Base-by-base conservation (phyloP, 2,113 vertebrate species). In the Oryzias melastigma region DNA sequence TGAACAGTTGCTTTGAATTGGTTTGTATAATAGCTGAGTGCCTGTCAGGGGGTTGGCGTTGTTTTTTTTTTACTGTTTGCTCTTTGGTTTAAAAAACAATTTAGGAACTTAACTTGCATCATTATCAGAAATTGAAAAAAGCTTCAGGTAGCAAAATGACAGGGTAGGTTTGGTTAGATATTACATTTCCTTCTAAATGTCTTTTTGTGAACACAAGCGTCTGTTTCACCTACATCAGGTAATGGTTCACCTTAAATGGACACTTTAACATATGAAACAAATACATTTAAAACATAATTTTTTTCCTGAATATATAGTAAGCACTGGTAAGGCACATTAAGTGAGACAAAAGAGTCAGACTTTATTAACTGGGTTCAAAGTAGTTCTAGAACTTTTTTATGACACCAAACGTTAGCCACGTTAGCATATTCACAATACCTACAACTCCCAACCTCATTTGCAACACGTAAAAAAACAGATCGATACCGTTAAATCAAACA, bases 31-130 rank as follows among this genome's bases (percentile, higher is more conserved):
- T 51, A 15, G 47, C n/a, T 40, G 47, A 25, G 74, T 75, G 73
- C 67, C 58, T 54, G 71, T 48, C 42, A 27, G 22, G 67, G 75
- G 80, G 48, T 73, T 83, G 82, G 81, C 65, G 59, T 73, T 68
- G 81, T 52, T 54, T 35, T 73, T 68, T 48, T 58, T 79, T 82
- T 71, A 70, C 56, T 54, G 18, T 52, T 59, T 53, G 63, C 46
- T 14, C 40, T 19, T 64, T 78, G 54, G 42, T 61, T 22, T 45
- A 22, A 14, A 25, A 4, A 61, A 41, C 10, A 22, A 3, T 10
- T 24, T 73, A 52, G 16, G 42, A 64, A 67, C 49, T 84, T 76
- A 64, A 67, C 49, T 84, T 76, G 44, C 68, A 71, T 43, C 64
- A 75, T 20, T 13, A 53, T 14, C 22, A 69, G 61, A 71, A 64